Evolutionary conservation across 2,888 invertebrate genomes (phyloP).

Genomic region (Aspidapion aeneum): DNA sequence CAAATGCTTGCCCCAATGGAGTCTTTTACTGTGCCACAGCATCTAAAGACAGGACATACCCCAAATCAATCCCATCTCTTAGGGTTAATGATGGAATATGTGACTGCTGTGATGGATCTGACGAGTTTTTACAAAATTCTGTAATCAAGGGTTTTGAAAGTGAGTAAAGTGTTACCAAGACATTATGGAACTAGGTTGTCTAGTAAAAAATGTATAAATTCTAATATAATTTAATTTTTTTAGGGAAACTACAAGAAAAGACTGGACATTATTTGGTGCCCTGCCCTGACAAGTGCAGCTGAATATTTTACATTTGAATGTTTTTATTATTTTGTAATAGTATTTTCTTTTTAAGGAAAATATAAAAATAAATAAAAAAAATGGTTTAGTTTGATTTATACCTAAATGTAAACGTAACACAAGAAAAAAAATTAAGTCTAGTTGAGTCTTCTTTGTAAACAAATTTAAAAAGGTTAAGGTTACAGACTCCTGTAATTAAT

Average conservation of each 20-base stretch:
- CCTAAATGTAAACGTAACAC: too few species aligned
- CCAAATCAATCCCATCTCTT: constrained; percentile 63
- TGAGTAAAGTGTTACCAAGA: constrained; percentile 6
- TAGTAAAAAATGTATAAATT: neutral
- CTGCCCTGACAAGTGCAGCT: constrained; percentile 11
- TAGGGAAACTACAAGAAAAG: constrained; percentile 7
- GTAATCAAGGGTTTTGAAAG: constrained; percentile 12
- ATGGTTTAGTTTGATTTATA: too few species aligned
- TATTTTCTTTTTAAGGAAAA: too few species aligned
- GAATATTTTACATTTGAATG: too few species aligned
- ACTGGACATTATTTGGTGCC: constrained; percentile 11
- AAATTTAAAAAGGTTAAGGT: too few species aligned
- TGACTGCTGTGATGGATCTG: constrained; percentile 92
- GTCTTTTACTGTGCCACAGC: constrained; percentile 75
- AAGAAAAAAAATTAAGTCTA: too few species aligned
- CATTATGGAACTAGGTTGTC: neutral
- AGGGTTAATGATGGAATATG: constrained; percentile 92
- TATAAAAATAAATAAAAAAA: too few species aligned
- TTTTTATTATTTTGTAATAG: too few species aligned
- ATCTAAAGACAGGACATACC: constrained; percentile 44
- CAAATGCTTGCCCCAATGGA: constrained; percentile 83
- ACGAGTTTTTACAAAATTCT: constrained; percentile 61
- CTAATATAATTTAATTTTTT: constrained; percentile 1
- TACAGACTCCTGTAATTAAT: too few species aligned
- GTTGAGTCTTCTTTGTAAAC: too few species aligned